Base-by-base conservation (phyloP, 2,797 vertebrate genomes). In the Manis pentadactyla region DNA sequence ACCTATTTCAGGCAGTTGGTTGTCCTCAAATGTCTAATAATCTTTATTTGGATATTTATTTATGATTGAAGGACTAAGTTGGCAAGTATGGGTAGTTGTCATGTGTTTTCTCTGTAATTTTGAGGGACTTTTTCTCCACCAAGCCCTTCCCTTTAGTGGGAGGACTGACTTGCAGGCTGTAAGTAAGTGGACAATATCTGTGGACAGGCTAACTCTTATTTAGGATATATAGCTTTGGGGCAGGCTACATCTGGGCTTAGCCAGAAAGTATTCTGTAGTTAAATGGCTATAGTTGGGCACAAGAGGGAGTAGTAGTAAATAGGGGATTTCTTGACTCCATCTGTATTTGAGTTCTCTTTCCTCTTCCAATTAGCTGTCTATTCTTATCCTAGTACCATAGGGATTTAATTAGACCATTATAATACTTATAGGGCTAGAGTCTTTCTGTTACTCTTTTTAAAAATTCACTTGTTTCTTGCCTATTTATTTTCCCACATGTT, bases 331-430 rank as follows among this genome's bases (percentile, higher is more conserved):
- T 95, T 91, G 31, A 57, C 37, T 12, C 9, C 86, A 1, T 81
- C 19, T 61, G 2, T 74, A 37, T 63, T 59, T 84, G 82, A 92
- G 53, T 5, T 66, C 87, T 89, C 73, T 95, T 27, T 77, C 61
- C n/a, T 92, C 29, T 81, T 94, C 49, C 27, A 71, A 2, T 84
- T 90, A 63, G 21, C 18, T 59, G 55, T 46, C 39, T 88, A 1
- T 87, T 63, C 55, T 82, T 96, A 78, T 14, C n/a, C 5, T 79
- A 39, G 15, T 37, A 71, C 53, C 29, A 11, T 73, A 25, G 42
- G 73, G 90, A 71, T 89, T 91, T 74, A 82, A 34, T 90, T 90
- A 63, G 91, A 71, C n/a, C 39, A 31, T 78, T 88, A 34, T 51
- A 77, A 69, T 82, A 37, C 91, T 31, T 85, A 15, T 34, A 75